phyloP scores from a whole-genome alignment of 2,797 vertebrate genomes.

The Ctenosaura bakeri region DNA sequence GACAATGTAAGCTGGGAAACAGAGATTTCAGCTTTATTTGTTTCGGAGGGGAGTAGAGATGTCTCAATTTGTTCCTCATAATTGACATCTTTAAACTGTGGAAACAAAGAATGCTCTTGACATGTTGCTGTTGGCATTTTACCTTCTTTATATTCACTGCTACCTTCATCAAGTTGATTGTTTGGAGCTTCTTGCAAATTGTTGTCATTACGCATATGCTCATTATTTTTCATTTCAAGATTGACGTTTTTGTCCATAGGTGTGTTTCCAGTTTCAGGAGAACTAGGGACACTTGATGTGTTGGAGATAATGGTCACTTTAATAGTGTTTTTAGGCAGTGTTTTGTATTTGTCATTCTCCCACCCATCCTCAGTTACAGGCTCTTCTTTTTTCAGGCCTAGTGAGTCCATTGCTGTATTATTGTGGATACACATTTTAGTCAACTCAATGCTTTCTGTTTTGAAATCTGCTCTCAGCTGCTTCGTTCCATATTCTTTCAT shows the following conservation, averaged over 20 bases:
- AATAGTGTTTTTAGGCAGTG: conserved; percentile 13
- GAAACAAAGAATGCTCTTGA: conserved; percentile 6
- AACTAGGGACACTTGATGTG: conserved; percentile 28
- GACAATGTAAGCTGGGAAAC: conserved; percentile 26
- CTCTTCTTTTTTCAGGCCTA: conserved; percentile 6
- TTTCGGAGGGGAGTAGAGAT: conserved; percentile 59
- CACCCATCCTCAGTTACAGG: conserved; percentile 33
- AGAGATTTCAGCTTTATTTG: conserved; percentile 62
- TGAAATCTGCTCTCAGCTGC: conserved; percentile 30
- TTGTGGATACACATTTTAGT: conserved; percentile 11
- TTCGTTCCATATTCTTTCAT: conserved; percentile 20
- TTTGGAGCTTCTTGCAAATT: conserved; percentile 39
- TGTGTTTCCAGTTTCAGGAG: conserved; percentile 43
- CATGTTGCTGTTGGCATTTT: conserved; percentile 7
- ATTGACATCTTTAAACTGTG: conserved; percentile 54
- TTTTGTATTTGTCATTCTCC: conserved; percentile 27
- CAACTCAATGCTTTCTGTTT: background rate
- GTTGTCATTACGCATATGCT: background rate
- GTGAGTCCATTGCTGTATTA: conserved; percentile 19
- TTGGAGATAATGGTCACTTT: conserved; percentile 23
- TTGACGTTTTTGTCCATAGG: conserved; percentile 10
- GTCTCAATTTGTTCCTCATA: conserved; percentile 52
- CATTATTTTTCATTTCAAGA: conserved; percentile 35
- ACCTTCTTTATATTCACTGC: background rate
- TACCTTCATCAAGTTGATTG: conserved; percentile 46